Evolutionary conservation across 2,797 vertebrate species (phyloP), one percentile per base, ranked within the genome.

Genomic region (Sebastes jordani): DNA sequence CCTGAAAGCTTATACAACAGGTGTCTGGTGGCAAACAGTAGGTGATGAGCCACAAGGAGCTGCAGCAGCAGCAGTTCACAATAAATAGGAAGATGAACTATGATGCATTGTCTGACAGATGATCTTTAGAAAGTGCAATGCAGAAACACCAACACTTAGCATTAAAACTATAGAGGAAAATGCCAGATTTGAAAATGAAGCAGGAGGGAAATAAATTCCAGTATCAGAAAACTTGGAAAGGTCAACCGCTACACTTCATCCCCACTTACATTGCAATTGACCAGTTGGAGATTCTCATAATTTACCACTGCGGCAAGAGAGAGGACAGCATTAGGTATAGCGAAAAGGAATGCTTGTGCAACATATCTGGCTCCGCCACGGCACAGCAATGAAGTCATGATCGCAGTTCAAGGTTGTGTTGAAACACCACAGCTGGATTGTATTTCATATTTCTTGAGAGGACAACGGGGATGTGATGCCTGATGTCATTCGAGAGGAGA

Each of bases 371-470:
- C 84, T 71, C 0, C 2, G 25, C 23, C 7, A 60, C 34, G 42
- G 32, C 16, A 27, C 34, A 74, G 58, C 46, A 56, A 46, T 79
- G 68, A 85, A 81, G 83, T 77, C 78, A 81, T 62, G 54, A 79
- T 75, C 69, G 29, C 78, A 67, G 76, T 80, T 89, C 80, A 86
- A 83, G 78, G 87, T 60, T 80, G 72, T 73, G 78, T 74, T 83
- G 86, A 89, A 85, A 79, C 77, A 34, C 81, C 85, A 46, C 90
- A 85, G 82, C 88, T 88, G 83, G 73, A 61, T 67, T 81, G 54
- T 54, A 16, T 90, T 86, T 88, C 70, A 74, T 62, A 66, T 85
- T 81, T 72, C 76, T 71, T 18, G 25, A 69, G 65, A 86, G 63
- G 81, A 81, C 64, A 71, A n/a, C 5, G 4, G 62, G 59, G 42